Base-by-base conservation (phyloP, 2,797 vertebrate species). In the Gallinago solitaria region DNA sequence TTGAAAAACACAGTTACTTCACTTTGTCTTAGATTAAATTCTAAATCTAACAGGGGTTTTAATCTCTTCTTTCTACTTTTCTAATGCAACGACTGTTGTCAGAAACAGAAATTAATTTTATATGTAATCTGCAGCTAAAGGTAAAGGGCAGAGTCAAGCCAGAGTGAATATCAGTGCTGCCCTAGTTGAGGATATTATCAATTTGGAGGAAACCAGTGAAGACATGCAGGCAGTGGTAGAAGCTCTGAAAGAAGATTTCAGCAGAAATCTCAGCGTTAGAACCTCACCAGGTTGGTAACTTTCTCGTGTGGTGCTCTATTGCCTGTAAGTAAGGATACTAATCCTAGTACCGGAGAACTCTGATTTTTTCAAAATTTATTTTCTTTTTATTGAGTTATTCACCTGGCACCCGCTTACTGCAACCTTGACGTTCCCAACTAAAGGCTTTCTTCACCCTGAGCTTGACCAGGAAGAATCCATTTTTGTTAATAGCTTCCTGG, bases 171-270 rank as follows among this genome's bases (percentile, higher is more conserved):
- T 99, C 95, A 99, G 98, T 74, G 85, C 98, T 9, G 94, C 98
- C 45, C 98, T 99, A 92, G 99, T 99, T 86, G 98, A 99, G 43
- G 98, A 99, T 90, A 99, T 99, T 96, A 99, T 99, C 97, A 98
- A 60, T 96, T 96, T 99, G 96, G 98, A 99, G 83, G 98, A 99
- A 77, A 97, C 99, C 79, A 98, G 94, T 89, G 97, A 97, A 91
- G 98, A 99, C 57, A 99, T 99, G 99, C 96, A 96, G 15, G 97
- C 98, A 14, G 98, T 99, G 79, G 83, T 99, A 23, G 89, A 93
- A 61, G 95, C 91, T 12, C 98, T 99, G 73, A 99, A 99, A 94
- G 98, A 99, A 35, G 99, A 99, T 95, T 99, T 99, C 97, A 98
- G 98, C 95, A 99, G 99, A 95, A 99, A 97, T 94, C 97, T 99